phyloP scores from a whole-genome alignment of 1,140 invertebrate genomes.

The Colletes latitarsis region DNA sequence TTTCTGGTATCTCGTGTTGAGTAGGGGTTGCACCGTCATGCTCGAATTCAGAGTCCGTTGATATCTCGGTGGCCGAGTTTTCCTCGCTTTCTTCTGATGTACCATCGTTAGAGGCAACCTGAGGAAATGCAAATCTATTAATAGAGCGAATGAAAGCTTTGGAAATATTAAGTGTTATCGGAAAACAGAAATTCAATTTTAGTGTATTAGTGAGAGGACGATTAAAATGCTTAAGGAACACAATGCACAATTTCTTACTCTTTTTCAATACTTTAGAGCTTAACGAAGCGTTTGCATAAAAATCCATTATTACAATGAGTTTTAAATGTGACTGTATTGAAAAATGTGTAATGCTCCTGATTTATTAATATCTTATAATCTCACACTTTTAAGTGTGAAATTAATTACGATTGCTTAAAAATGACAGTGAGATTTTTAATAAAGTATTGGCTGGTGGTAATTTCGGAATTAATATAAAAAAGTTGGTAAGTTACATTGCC shows the following conservation, averaged over 20 bases:
- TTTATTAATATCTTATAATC: conserved; percentile 14
- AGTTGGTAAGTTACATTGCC: conserved; percentile 52
- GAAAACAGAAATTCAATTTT: conserved; percentile 32
- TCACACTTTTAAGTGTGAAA: conserved; percentile 4
- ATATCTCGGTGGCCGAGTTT: conserved; percentile 94
- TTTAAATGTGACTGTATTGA: not conserved
- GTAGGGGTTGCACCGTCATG: conserved; percentile 89
- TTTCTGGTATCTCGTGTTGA: conserved; percentile 84
- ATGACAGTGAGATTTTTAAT: conserved; percentile 68
- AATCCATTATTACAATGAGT: not conserved
- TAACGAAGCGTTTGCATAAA: not conserved
- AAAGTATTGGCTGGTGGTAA: conserved; percentile 78
- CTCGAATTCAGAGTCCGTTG: conserved; percentile 95
- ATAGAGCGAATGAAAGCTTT: conserved; percentile 6
- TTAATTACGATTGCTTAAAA: not conserved
- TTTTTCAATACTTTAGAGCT: conserved; percentile 1
- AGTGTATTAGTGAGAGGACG: conserved; percentile 44
- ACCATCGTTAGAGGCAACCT: conserved; percentile 87
- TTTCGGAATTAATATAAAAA: conserved; percentile 56
- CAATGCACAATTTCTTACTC: conserved; percentile 3
- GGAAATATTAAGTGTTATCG: not conserved
- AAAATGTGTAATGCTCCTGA: conserved; percentile 19
- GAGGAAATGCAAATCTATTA: conserved; percentile 46
- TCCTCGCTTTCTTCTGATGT: conserved; percentile 84
- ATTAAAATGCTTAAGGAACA: conserved; percentile 20